Evolutionary conservation across 2,113 vertebrate species (phyloP).

Genomic region (Chionodraco myersi): DNA sequence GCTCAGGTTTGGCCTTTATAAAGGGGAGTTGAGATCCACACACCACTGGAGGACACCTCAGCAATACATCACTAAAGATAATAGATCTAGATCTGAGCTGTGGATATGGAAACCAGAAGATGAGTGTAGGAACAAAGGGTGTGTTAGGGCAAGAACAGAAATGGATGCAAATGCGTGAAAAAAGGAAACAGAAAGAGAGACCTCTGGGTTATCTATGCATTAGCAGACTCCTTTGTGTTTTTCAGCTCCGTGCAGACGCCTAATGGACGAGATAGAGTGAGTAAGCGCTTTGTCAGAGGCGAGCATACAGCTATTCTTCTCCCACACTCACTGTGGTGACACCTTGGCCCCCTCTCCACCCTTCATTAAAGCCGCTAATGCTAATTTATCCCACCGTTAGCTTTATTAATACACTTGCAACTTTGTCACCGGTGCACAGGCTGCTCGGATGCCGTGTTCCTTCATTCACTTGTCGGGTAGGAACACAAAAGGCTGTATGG

Average conservation of each 20-base stretch:
- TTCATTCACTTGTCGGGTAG: background rate
- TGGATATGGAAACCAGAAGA: constrained; percentile 6
- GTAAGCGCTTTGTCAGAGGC: constrained; percentile 68
- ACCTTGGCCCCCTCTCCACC: constrained; percentile 34
- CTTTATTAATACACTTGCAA: constrained; percentile 54
- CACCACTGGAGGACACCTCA: constrained; percentile 14
- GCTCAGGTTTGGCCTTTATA: constrained; percentile 27
- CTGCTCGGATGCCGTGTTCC: background rate
- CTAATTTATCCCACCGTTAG: constrained; percentile 58
- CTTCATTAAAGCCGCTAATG: constrained; percentile 48
- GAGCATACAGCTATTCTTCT: constrained; percentile 61
- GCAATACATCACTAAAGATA: constrained; percentile 30
- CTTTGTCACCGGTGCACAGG: constrained; percentile 2
- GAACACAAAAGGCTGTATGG: background rate
- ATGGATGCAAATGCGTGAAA: constrained; percentile 33
- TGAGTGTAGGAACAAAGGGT: constrained; percentile 3
- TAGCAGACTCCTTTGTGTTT: constrained; percentile 73
- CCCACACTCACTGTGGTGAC: constrained; percentile 42
- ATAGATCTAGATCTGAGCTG: constrained; percentile 26
- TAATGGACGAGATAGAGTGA: constrained; percentile 78
- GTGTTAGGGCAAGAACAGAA: constrained; percentile 3
- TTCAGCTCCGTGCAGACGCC: constrained; percentile 55
- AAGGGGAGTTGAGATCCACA: constrained; percentile 30
- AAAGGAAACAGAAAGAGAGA: constrained; percentile 42
- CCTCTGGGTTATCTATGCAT: constrained; percentile 75